A percentile compares a stretch with the other conserved stretches of the same genome.
These are phyloP conservation scores for Cheilosia impressa DNA, from an alignment of 2,888 invertebrate species.

Conservation along the genomic window DNA sequence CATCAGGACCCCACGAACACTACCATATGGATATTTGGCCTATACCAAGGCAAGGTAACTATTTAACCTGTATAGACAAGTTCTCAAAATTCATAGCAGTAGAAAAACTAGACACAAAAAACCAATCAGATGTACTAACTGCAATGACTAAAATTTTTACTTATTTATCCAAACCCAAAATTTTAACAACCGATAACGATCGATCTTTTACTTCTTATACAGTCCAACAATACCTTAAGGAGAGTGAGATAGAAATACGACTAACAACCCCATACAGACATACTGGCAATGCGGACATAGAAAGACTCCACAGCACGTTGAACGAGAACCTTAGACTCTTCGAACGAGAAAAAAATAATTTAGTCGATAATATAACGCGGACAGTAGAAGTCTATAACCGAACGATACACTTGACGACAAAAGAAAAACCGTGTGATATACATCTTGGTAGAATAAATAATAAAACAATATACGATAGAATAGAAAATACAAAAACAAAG, in stretches of 20 bases:
- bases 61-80: background rate
- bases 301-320: conserved; percentile 3
- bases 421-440: conserved; percentile 1
- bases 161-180: background rate
- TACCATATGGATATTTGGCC: conserved; percentile 18
- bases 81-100: conserved; percentile 10
- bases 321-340: background rate
- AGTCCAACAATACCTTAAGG: background rate
- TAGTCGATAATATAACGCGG: background rate
- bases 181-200: background rate
- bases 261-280: background rate
- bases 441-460: background rate
- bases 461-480: conserved; percentile 4
- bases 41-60: background rate
- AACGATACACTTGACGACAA: background rate
- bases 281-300: conserved; percentile 1
- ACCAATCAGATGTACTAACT: conserved; percentile 1
- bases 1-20: conserved; percentile 12
- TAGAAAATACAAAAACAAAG: conserved; percentile 9
- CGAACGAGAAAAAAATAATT: conserved; percentile 1
- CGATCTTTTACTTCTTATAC: background rate
- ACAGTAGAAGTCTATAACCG: background rate
- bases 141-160: conserved; percentile 12
- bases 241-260: background rate
- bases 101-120: conserved; percentile 2